A percentile compares a stretch with the other conserved stretches of the same genome.
These are phyloP conservation scores for Drosophila malerkotliana DNA, from an alignment of 1,140 invertebrate genomes.

Conservation along the genomic window DNA sequence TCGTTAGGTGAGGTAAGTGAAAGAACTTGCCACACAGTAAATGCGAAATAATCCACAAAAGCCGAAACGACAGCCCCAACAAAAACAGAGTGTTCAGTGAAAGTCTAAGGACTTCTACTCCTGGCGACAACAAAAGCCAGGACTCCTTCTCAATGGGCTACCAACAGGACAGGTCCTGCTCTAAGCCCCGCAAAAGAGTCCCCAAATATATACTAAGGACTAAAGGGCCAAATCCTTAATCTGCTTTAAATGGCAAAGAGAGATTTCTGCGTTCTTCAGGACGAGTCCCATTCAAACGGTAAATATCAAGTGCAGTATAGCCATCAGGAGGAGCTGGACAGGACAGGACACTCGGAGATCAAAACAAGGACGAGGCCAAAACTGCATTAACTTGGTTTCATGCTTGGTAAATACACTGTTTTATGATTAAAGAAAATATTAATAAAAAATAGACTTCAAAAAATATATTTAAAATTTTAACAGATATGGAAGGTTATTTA, in stretches of 20 bases:
- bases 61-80: conserved; percentile 48
- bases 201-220: conserved; percentile 34
- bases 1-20: conserved; percentile 1
- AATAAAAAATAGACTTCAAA: not conserved
- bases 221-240: conserved; percentile 54
- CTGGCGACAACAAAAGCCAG: conserved; percentile 70
- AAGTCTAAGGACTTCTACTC: conserved; percentile 50
- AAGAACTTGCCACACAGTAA: conserved; percentile 46
- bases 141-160: conserved; percentile 54
- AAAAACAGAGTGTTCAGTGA: conserved; percentile 55
- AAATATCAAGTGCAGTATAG: conserved; percentile 78
- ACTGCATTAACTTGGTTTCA: conserved; percentile 52
- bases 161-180: conserved; percentile 17
- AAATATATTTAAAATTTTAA: not conserved
- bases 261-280: conserved; percentile 42
- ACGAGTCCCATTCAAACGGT: conserved; percentile 66
- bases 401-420: conserved; percentile 20
- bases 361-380: conserved; percentile 49
- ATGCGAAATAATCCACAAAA: conserved; percentile 73
- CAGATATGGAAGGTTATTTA: no score
- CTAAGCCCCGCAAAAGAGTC: conserved; percentile 15
- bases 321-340: conserved; percentile 24
- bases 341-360: conserved; percentile 25
- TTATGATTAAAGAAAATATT: not conserved
- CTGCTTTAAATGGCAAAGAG: conserved; percentile 74